These are phyloP conservation scores for Lepidocolaptes lacrymiger DNA, from an alignment of 2,797 vertebrate genomes.

Conservation along the genomic window DNA sequence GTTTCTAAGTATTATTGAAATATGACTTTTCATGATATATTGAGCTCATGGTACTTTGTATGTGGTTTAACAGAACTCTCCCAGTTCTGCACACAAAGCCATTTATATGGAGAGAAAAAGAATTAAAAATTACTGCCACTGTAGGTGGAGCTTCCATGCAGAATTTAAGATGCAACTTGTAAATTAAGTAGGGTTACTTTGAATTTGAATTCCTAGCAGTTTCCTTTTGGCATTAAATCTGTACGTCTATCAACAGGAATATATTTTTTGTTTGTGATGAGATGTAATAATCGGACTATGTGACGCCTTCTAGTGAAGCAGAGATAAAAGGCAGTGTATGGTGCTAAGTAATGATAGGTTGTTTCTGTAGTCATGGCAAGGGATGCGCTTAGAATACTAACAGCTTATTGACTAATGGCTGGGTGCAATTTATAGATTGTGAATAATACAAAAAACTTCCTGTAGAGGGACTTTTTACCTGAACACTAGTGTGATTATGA, in stretches of 20 bases:
- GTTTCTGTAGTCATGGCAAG: slow-evolving; percentile 34
- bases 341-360: slow-evolving; percentile 17
- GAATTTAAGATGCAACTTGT: background rate
- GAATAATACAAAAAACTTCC: slow-evolving; percentile 6
- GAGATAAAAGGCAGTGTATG: slow-evolving; percentile 10
- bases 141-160: background rate
- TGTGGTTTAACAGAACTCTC: background rate
- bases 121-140: background rate
- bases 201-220: background rate
- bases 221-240: background rate
- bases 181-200: background rate
- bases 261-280: background rate
- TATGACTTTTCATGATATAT: background rate
- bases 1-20: background rate
- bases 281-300: background rate
- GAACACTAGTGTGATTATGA: background rate
- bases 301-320: background rate
- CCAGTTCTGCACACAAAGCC: background rate
- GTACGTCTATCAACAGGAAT: background rate
- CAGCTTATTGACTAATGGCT: slow-evolving; percentile 26
- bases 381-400: slow-evolving; percentile 31
- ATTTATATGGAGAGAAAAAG: background rate
- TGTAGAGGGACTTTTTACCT: background rate
- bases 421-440: background rate
- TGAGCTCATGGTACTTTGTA: background rate